Conservation (phyloP, 2,888 invertebrate genomes). For the Arenicola marina region DNA sequence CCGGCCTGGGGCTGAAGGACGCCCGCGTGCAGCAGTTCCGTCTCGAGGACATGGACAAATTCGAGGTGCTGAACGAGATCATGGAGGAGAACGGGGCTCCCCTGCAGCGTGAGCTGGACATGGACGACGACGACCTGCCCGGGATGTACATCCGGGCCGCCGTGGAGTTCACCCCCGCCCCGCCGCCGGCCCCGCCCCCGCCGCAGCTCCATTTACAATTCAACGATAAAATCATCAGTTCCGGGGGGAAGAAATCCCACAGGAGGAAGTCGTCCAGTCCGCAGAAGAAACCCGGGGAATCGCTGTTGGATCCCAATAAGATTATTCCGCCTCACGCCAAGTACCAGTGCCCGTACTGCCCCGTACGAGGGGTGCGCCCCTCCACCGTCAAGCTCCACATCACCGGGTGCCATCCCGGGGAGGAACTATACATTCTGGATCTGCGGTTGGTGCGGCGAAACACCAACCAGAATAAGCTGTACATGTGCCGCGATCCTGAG, state of each 20-base stretch:
- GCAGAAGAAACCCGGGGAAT: no score
- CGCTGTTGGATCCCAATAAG: no score
- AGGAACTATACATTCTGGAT: slow-evolving; percentile 1
- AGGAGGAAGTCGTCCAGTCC: not conserved
- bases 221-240: not conserved
- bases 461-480: not conserved
- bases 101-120: not conserved
- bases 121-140: not conserved
- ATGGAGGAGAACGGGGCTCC: not conserved
- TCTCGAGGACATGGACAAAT: not conserved
- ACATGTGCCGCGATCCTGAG: not conserved
- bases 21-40: not conserved
- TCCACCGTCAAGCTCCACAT: slow-evolving; percentile 1
- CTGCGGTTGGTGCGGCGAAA: not conserved
- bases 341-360: slow-evolving; percentile 4
- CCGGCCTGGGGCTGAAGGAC: no score
- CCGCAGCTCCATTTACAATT: not conserved
- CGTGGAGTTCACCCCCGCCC: not conserved
- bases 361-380: not conserved
- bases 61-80: not conserved
- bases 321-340: no score
- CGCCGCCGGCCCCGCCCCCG: not conserved
- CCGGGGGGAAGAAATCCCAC: not conserved
- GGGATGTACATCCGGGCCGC: no score
- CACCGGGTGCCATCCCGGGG: not conserved